Evolutionary conservation across 2,113 vertebrate species (phyloP).

Genomic region (Dendropsophus ebraccatus): DNA sequence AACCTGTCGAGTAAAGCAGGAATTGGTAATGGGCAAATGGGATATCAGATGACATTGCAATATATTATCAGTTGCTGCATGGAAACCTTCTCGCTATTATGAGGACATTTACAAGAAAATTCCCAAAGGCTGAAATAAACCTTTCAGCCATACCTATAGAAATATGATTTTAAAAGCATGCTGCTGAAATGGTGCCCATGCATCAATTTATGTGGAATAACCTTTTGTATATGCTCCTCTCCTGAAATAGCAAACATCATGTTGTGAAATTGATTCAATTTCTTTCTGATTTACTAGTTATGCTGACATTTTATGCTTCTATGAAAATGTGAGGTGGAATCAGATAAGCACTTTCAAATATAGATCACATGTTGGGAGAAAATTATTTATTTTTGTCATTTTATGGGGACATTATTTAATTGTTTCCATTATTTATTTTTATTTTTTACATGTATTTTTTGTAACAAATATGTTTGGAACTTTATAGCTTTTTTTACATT

Average conservation of each 20-base stretch:
- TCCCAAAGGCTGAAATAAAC: slow-evolving; percentile 55
- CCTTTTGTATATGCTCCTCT: slow-evolving; percentile 38
- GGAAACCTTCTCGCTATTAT: slow-evolving; percentile 45
- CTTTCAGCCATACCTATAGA: slow-evolving; percentile 53
- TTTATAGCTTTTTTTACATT: not conserved
- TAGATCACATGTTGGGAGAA: not conserved
- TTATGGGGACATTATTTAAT: not conserved
- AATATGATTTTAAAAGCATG: slow-evolving; percentile 52
- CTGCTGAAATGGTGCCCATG: slow-evolving; percentile 50
- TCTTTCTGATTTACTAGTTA: slow-evolving; percentile 41
- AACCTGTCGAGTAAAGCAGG: slow-evolving; percentile 46
- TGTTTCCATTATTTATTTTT: not conserved
- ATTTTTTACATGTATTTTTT: too few relatives aligned
- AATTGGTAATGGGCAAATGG: slow-evolving; percentile 50
- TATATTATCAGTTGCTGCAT: slow-evolving; percentile 49
- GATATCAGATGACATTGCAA: slow-evolving; percentile 46
- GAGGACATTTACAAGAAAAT: slow-evolving; percentile 56
- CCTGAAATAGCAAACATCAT: slow-evolving; percentile 47
- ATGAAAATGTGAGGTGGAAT: slow-evolving; percentile 39
- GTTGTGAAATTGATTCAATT: slow-evolving; percentile 39
- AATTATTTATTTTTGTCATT: not conserved
- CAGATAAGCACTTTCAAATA: not conserved
- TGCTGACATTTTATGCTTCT: slow-evolving; percentile 47
- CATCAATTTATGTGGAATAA: slow-evolving; percentile 56
- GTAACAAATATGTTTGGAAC: too few relatives aligned